A percentile compares a stretch with the other conserved stretches of the same genome.
Conservation (phyloP, 2,888 invertebrate species). For the Embidobia sp. region DNA sequence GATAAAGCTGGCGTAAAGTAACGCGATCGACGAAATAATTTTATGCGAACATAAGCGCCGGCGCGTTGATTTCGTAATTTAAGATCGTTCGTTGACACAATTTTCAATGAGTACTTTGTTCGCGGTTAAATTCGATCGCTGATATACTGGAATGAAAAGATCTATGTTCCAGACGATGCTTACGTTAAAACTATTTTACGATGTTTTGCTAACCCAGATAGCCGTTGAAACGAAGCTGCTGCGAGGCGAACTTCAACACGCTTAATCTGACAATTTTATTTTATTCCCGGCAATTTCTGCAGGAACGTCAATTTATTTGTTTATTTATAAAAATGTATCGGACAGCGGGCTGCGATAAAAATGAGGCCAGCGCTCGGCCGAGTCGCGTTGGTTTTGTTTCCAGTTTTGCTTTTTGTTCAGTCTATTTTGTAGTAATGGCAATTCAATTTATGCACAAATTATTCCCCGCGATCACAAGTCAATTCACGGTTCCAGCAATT, state of each 20-base stretch:
- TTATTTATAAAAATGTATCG: too few relatives aligned
- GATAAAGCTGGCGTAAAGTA: too few relatives aligned
- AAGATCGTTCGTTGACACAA: conserved; percentile 26
- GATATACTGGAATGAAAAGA: conserved; percentile 43
- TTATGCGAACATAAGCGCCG: conserved; percentile 4
- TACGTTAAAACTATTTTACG: conserved; percentile 73
- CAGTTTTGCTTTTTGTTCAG: too few relatives aligned
- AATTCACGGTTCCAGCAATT: conserved; percentile 64
- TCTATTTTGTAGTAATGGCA: too few relatives aligned
- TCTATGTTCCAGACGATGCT: conserved; percentile 66
- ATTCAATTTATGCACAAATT: too few relatives aligned
- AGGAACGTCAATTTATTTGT: too few relatives aligned
- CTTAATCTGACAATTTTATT: conserved; percentile 63
- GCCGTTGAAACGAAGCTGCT: conserved; percentile 63
- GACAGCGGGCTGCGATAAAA: too few relatives aligned
- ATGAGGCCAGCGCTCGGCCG: too few relatives aligned
- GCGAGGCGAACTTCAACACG: conserved; percentile 62
- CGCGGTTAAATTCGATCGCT: conserved; percentile 34
- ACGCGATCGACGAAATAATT: not conserved
- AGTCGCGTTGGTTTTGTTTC: too few relatives aligned
- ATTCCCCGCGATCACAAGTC: conserved; percentile 17
- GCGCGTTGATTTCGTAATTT: conserved; percentile 23
- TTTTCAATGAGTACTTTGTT: conserved; percentile 58
- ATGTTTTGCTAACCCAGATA: conserved; percentile 76
- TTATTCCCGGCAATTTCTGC: not conserved